Evolutionary conservation across 30 jellyfish, hydroid and myxozoan species (phyloP), one percentile per base, ranked within the genome.

Genomic region (Aurelia aurita): DNA sequence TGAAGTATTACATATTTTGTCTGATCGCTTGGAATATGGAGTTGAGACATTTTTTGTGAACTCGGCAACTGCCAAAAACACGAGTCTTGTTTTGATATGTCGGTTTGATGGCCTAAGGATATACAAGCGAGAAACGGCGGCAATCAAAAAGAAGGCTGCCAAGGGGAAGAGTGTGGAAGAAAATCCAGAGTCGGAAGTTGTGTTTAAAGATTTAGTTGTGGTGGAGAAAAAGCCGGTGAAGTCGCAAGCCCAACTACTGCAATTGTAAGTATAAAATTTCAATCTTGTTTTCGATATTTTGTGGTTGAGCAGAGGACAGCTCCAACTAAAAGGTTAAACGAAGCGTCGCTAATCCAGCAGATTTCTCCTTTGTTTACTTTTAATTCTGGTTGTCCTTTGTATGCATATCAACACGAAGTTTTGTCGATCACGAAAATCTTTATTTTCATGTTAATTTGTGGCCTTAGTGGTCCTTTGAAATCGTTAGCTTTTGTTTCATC

Each of bases 71-170:
- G 96, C 91, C 25, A 79, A 83, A 28, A 89, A 94, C 46, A 90
- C 95, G 26, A 80, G 92, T 54, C 84, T 94, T 8, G 61, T 76
- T 15, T 85, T 94, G 26, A 68, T 91, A 5, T 97, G 95, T 62
- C 96, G 97, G 14, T 95, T 69, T 71, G 99, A 94, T 89, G 99
- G 99, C 19, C 66, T 94, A 70, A 53, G 99, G 55, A 80, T 94
- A 43, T 89, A 81, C 74, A 74, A 80, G 67, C 54, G 65, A 53
- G 93, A 84, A 18, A 29, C 79, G n/a, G 49, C 51, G 32, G 29
- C 54, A 31, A 27, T 32, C 29, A 57, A 59, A 32, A 78, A 44
- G 23, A 78, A 78, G 35, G 46, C 47, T 18, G 80, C 26, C 1
- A 49, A 61, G 32, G 29, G 45, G 25, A 45, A 68, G 57, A n/a